Evolutionary conservation across 2,888 invertebrate species (phyloP), one percentile per base, ranked within the genome.

Genomic region (Globia sparganii): DNA sequence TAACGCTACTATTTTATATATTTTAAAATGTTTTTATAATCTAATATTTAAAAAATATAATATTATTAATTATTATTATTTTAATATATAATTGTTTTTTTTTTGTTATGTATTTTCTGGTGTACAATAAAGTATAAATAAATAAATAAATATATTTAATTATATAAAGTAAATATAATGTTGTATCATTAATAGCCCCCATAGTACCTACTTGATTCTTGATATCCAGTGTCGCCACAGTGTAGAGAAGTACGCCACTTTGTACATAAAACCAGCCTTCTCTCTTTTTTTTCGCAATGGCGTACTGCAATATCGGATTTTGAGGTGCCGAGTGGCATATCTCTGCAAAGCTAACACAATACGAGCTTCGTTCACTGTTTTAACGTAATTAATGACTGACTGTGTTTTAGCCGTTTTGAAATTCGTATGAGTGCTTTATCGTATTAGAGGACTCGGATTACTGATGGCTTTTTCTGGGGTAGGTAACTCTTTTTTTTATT

Each of bases 321-420:
- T 75, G 71, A 76, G 78, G 34, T 69, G 72, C 69, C 62, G 75
- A 80, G 59, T 61, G 62, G 59, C 77, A 62, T 78, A 78, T 85
- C 76, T 80, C 65, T 28, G 74, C 61, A 81, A 87, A 78, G 46
- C 77, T 65, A 64, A 69, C 72, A 78, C 78, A 77, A 70, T 81
- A 68, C 62, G 66, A 74, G 62, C 66, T 70, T 37, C 37, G 77
- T 80, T 84, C 81, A 75, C 81, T 78, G 81, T 87, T 87, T 88
- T 84, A 86, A 87, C 75, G 73, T 89, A 89, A 88, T 88, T 89
- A 87, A 87, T 79, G 83, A 72, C 80, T 68, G 68, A 31, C 68
- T 66, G 74, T 69, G 65, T 73, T 87, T 81, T 65, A 78, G 76
- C 81, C 66, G 31, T 79, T 82, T 80, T 82, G 80, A 77, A 87